These are phyloP conservation scores for Pseudorhiza aurosa DNA, from an alignment of 30 jellyfish, hydroid and myxozoan genomes.

Conservation along the genomic window DNA sequence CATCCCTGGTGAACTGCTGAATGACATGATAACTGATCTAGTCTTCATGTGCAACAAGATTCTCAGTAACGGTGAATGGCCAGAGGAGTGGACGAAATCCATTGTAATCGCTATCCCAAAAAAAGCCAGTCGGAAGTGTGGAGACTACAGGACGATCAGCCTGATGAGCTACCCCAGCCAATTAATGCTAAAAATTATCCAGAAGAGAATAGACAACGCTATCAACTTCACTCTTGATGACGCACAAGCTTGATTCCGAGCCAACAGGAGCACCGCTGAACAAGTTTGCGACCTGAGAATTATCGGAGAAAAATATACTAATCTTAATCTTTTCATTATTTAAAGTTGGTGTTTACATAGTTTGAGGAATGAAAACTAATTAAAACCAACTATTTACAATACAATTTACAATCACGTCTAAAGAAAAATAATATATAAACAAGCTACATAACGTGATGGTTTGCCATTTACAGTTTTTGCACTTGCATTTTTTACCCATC, in stretches of 20 bases:
- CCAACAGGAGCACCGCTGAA: background rate
- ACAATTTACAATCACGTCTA: no score
- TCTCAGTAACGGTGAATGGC: background rate
- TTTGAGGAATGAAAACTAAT: no score
- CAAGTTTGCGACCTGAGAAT: background rate
- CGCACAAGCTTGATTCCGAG: background rate
- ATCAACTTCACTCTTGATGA: background rate
- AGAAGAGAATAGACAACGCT: background rate
- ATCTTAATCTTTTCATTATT: background rate
- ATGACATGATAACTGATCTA: background rate
- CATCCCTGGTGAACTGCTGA: background rate
- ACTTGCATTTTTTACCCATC: constrained; percentile 48
- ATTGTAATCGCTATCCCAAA: background rate
- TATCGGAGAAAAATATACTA: no score
- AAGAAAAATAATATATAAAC: no score
- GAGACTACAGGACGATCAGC: no score
- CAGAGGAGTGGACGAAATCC: background rate
- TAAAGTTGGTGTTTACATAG: no score
- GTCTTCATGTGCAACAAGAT: background rate
- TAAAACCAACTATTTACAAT: no score
- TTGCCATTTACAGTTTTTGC: background rate
- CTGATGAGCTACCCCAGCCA: background rate
- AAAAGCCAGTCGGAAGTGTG: background rate
- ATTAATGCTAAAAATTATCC: background rate
- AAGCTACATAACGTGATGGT: no score